These are phyloP conservation scores for Andricus grossulariae DNA, from an alignment of 1,140 invertebrate species.

Conservation along the genomic window DNA sequence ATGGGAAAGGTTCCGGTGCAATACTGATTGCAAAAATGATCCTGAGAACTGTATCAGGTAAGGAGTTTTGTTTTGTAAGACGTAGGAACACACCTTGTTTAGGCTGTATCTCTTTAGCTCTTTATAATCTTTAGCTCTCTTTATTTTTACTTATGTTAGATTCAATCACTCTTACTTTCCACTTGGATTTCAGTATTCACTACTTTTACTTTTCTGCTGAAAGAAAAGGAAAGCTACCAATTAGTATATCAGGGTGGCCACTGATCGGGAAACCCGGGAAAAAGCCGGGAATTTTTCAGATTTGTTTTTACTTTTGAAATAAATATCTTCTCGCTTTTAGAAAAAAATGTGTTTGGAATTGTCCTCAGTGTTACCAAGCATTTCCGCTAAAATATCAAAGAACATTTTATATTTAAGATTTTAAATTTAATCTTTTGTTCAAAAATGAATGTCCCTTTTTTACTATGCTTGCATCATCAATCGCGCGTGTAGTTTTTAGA, in stretches of 20 bases:
- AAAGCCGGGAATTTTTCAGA: too few relatives aligned
- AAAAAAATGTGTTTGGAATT: too few relatives aligned
- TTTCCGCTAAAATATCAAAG: too few relatives aligned
- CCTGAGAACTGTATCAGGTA: conserved; percentile 95
- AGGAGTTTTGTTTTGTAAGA: conserved; percentile 41
- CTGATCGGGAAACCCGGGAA: too few relatives aligned
- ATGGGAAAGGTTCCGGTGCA: conserved; percentile 95
- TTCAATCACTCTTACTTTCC: conserved; percentile 13
- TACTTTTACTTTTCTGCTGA: conserved; percentile 29
- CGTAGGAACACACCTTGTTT: not conserved
- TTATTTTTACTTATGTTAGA: not conserved
- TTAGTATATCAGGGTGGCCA: not conserved
- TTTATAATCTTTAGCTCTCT: not conserved
- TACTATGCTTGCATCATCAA: too few relatives aligned
- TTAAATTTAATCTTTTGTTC: too few relatives aligned
- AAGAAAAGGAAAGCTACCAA: conserved; percentile 19
- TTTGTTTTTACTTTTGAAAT: too few relatives aligned
- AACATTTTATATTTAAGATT: too few relatives aligned
- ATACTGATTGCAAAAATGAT: conserved; percentile 94
- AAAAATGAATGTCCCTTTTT: too few relatives aligned
- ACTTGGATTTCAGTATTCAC: conserved; percentile 4
- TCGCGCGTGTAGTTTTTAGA: too few relatives aligned
- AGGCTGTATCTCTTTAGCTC: not conserved
- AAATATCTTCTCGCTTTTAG: too few relatives aligned
- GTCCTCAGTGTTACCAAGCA: too few relatives aligned